Evolutionary conservation across 1,140 invertebrate genomes (phyloP).

Genomic region (Tetranychus urticae): DNA sequence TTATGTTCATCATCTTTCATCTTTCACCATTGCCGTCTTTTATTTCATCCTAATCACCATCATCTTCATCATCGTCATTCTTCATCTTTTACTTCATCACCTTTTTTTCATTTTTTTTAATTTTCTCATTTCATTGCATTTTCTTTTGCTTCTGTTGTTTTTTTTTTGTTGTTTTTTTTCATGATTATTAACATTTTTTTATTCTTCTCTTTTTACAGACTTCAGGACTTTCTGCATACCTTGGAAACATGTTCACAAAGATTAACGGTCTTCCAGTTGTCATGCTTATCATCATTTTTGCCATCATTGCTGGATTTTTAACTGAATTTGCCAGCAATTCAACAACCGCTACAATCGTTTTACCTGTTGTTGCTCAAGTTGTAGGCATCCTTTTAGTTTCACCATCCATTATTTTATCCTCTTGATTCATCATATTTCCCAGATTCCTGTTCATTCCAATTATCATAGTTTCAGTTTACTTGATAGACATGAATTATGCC

Average conservation of each 20-base stretch:
- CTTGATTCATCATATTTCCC: background rate
- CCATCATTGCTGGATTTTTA: constrained; percentile 27
- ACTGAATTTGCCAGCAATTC: constrained; percentile 65
- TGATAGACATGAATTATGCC: too few species aligned
- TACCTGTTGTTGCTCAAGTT: constrained; percentile 54
- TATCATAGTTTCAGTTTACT: too few species aligned
- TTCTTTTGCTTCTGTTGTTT: background rate
- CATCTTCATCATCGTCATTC: too few species aligned
- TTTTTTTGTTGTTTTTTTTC: too few species aligned
- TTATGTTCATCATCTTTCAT: too few species aligned
- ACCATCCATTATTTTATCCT: background rate
- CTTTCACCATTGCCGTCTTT: too few species aligned
- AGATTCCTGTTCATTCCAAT: too few species aligned
- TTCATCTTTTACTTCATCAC: too few species aligned
- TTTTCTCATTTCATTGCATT: too few species aligned
- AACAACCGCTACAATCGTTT: constrained; percentile 54
- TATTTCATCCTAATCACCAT: too few species aligned
- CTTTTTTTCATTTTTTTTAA: too few species aligned
- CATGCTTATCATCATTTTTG: constrained; percentile 20
- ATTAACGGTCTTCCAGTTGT: constrained; percentile 18
- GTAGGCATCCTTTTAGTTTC: constrained; percentile 20
- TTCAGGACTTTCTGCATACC: constrained; percentile 44
- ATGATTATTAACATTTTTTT: background rate
- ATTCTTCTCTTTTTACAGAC: constrained; percentile 14
- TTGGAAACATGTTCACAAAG: constrained; percentile 32